Evolutionary conservation across 2,797 vertebrate species (phyloP).

Genomic region (Tinamus major): DNA sequence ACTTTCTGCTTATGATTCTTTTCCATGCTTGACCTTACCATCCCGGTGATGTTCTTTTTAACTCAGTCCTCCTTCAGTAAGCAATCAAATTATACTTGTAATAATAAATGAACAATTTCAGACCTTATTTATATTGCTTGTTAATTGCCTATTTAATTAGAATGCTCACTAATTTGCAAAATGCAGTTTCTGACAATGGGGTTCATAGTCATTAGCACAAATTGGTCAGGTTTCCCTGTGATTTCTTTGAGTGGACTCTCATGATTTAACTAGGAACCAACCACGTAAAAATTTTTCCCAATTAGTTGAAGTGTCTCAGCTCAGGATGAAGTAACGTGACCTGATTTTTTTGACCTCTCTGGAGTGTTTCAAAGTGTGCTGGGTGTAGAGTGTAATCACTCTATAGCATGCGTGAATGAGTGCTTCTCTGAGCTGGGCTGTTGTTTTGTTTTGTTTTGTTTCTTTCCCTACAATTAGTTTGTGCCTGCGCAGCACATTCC

Average conservation of each 20-base stretch:
- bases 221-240: constrained; percentile 55
- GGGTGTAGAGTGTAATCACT: background rate
- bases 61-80: background rate
- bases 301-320: constrained; percentile 42
- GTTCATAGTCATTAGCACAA: constrained; percentile 31
- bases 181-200: constrained; percentile 6
- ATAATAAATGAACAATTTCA: background rate
- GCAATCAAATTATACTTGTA: constrained; percentile 17
- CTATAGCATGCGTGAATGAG: background rate
- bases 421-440: background rate
- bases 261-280: constrained; percentile 28
- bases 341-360: constrained; percentile 39
- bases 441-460: background rate
- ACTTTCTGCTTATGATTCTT: background rate
- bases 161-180: constrained; percentile 18
- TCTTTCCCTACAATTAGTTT: background rate
- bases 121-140: constrained; percentile 12
- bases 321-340: constrained; percentile 41
- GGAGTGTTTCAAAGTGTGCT: constrained; percentile 15
- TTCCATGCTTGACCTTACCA: constrained; percentile 4
- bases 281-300: constrained; percentile 36
- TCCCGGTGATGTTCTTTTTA: constrained; percentile 8
- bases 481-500: background rate
- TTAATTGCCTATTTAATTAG: constrained; percentile 19
- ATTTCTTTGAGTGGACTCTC: constrained; percentile 50